Base-by-base conservation (phyloP, 2,113 vertebrate genomes). In the Leptobrachium ailaonicum region DNA sequence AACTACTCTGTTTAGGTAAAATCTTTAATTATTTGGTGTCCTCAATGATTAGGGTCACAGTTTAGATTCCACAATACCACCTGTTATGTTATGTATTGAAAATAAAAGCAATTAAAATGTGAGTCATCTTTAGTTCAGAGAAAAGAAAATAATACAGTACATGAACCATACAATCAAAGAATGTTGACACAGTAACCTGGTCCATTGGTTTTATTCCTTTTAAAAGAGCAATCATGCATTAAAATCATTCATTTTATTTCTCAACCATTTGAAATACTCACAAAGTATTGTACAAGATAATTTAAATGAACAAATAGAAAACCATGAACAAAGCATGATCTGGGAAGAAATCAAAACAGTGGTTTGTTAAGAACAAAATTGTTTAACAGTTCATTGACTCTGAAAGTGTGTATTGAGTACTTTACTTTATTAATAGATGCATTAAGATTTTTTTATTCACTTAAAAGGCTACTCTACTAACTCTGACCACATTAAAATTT, bases 201-300 rank as follows among this genome's bases (percentile, higher is more conserved):
- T 56, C 64, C 50, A 3, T 32, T 9, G 62, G 20, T 40, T 68
- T 47, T 42, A 42, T 10, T 13, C 5, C 32, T 41, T 76, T 66
- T 54, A 76, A 41, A 45, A 41, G 6, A 12, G 41, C 53, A 70
- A 68, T 77, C 66, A 70, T 70, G 75, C 75, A 43, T 68, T 54
- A 43, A 14, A 20, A 32, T 14, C 20, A 69, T 70, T 69, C 44
- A 53, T 56, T 42, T 54, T 77, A 70, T 69, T 58, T 70, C 58
- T 2, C 75, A 20, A 60, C 32, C 44, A 43, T 43, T 41, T 45
- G 6, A 67, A 14, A 50, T 50, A 50, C 8, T 50, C 2, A 10
- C 2, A 14, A 32, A 2, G 40, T 45, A 77, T 70, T 70, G 53
- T 60, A 44, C 13, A 3, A 70, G 45, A 77, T 56, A 14, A 69